phyloP scores from a whole-genome alignment of 2,113 vertebrate genomes.

The Neodon shergylaensis region DNA sequence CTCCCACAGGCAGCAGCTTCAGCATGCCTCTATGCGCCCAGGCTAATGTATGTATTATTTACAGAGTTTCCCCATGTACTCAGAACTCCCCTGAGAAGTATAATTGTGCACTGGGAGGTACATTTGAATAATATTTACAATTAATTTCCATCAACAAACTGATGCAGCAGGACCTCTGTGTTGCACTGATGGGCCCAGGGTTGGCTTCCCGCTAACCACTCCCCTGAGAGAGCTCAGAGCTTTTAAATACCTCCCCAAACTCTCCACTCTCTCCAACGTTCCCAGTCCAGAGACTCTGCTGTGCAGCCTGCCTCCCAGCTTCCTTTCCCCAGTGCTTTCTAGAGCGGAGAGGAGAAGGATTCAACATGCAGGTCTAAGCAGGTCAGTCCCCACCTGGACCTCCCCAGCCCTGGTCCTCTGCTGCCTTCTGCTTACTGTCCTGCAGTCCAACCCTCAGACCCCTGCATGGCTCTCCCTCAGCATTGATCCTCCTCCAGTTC shows the following conservation, averaged over 20 bases:
- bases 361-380: neutral
- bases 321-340: neutral
- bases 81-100: slow-evolving; percentile 65
- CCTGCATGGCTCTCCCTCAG: neutral
- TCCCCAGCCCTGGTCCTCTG: neutral
- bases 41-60: slow-evolving; percentile 70
- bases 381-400: accelerated
- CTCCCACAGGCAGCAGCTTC: accelerated
- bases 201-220: slow-evolving; percentile 43
- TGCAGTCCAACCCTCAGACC: neutral
- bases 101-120: slow-evolving; percentile 67
- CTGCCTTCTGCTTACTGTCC: accelerated
- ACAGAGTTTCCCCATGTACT: slow-evolving; percentile 47
- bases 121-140: slow-evolving; percentile 76
- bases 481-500: neutral
- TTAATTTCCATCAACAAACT: slow-evolving; percentile 71
- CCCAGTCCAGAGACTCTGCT: neutral
- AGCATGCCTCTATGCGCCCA: neutral
- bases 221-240: slow-evolving; percentile 33
- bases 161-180: neutral
- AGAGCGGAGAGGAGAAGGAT: neutral
- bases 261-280: neutral
- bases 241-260: neutral
- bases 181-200: neutral
- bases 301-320: too few species aligned